These are phyloP conservation scores for Aplocera efformata DNA, from an alignment of 2,888 invertebrate genomes.

Conservation along the genomic window DNA sequence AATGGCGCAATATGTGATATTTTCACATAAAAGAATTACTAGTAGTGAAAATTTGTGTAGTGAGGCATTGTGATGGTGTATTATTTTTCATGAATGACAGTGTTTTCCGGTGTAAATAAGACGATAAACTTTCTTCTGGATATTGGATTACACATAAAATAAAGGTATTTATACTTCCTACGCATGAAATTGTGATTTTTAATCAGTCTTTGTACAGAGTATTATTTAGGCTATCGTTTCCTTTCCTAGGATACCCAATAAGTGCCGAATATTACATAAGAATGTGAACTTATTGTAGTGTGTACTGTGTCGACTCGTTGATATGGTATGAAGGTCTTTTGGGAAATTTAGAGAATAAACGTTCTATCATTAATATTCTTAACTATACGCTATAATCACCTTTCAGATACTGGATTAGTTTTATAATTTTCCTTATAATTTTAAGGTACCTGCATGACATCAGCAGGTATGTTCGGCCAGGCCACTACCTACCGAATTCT, in stretches of 20 bases:
- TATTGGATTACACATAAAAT: constrained; percentile 79
- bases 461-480: constrained; percentile 41
- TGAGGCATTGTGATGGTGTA: constrained; percentile 75
- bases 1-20: constrained; percentile 79
- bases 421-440: constrained; percentile 37
- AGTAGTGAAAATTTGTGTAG: constrained; percentile 76
- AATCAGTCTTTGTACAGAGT: constrained; percentile 28
- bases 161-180: constrained; percentile 76
- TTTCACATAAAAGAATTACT: constrained; percentile 71
- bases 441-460: constrained; percentile 63
- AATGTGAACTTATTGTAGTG: constrained; percentile 38
- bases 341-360: constrained; percentile 40
- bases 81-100: constrained; percentile 71
- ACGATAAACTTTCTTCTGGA: constrained; percentile 74
- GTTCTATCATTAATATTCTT: constrained; percentile 20
- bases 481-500: constrained; percentile 48
- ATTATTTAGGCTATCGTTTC: constrained; percentile 21
- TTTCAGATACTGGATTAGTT: constrained; percentile 26
- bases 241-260: constrained; percentile 22
- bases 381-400: constrained; percentile 16
- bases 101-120: constrained; percentile 72
- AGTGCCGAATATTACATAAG: constrained; percentile 66
- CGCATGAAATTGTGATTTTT: constrained; percentile 47
- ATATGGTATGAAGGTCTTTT: constrained; percentile 32
- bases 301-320: constrained; percentile 31